Conservation (phyloP, 2,888 invertebrate genomes). For the Brenthis daphne region DNA sequence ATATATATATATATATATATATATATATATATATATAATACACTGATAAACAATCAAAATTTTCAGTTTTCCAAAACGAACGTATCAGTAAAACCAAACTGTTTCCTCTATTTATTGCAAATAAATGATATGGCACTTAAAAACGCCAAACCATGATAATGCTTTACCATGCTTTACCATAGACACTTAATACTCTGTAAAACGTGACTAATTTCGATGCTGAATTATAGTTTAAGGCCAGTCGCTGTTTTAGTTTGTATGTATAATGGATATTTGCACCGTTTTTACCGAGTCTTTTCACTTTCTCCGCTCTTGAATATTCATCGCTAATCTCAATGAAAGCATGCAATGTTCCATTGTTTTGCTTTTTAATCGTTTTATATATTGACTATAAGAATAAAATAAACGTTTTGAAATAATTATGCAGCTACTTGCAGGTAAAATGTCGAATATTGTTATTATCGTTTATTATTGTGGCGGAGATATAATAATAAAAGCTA, state of each 20-base stretch:
- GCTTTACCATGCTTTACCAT: background rate
- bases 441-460: too few relatives aligned
- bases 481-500: too few relatives aligned
- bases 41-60: too few relatives aligned
- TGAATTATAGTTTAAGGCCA: slow-evolving; percentile 9
- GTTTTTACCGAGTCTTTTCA: slow-evolving; percentile 29
- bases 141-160: slow-evolving; percentile 11
- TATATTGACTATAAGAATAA: slow-evolving; percentile 5
- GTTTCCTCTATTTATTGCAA: background rate
- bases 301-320: slow-evolving; percentile 34
- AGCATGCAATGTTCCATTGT: slow-evolving; percentile 31
- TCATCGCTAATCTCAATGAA: slow-evolving; percentile 28
- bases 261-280: slow-evolving; percentile 30
- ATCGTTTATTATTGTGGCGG: too few relatives aligned
- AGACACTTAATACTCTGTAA: background rate
- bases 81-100: background rate
- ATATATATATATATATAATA: too few relatives aligned
- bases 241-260: slow-evolving; percentile 27
- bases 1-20: too few relatives aligned
- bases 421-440: too few relatives aligned
- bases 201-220: slow-evolving; percentile 16
- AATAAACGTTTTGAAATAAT: too few relatives aligned
- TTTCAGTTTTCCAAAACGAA: background rate
- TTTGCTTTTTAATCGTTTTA: slow-evolving; percentile 30
- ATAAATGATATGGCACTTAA: slow-evolving; percentile 2